phyloP scores from a whole-genome alignment of 1,140 invertebrate genomes.

The Nymphalis io region DNA sequence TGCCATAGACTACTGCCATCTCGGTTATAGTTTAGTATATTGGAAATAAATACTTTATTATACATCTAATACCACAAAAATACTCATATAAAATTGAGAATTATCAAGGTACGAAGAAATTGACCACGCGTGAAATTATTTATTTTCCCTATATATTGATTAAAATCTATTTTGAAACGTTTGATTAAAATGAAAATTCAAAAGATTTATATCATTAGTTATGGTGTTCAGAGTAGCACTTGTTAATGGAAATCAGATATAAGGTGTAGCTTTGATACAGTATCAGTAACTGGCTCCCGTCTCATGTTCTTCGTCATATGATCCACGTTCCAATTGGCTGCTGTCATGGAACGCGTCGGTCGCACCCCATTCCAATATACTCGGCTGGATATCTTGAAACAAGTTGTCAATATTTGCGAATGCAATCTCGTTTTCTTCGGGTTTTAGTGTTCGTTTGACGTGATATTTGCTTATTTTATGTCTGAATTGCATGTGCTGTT shows the following conservation, averaged over 20 bases:
- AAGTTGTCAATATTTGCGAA: conserved; percentile 25
- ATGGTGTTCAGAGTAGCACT: neutral
- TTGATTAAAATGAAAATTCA: too few species aligned
- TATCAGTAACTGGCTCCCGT: conserved; percentile 34
- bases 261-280: conserved; percentile 30
- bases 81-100: too few species aligned
- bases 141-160: too few species aligned
- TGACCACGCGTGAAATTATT: neutral
- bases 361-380: conserved; percentile 28
- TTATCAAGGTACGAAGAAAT: too few species aligned
- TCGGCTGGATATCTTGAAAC: conserved; percentile 19
- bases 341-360: conserved; percentile 35
- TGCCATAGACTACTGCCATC: too few species aligned
- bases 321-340: conserved; percentile 38
- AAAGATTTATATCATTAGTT: neutral
- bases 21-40: too few species aligned
- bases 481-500: conserved; percentile 10
- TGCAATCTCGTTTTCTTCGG: conserved; percentile 18
- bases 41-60: too few species aligned
- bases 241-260: conserved; percentile 18
- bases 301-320: conserved; percentile 36
- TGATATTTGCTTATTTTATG: conserved; percentile 25
- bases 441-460: conserved; percentile 19
- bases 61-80: too few species aligned
- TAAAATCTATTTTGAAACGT: too few species aligned